Evolutionary conservation across 2,797 vertebrate genomes (phyloP), one percentile per base, ranked within the genome.

Genomic region (Periparus ater): DNA sequence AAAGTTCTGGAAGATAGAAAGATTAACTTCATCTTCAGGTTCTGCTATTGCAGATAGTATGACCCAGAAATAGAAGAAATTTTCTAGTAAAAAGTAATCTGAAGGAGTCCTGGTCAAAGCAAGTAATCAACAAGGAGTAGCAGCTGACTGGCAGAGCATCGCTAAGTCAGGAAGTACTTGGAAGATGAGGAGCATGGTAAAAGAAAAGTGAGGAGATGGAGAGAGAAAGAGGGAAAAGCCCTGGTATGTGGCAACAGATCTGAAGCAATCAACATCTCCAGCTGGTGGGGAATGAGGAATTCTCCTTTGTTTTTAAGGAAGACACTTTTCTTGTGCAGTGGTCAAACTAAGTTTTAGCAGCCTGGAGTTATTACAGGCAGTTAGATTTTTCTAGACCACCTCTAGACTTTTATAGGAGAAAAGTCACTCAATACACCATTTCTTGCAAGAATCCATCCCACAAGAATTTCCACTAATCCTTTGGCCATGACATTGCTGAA

Each of bases 401-500:
- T 92, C 51, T 87, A 73, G 51, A 70, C 13, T 68, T 94, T 51
- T 66, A 66, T 48, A 25, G 21, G 26, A 81, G 36, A 78, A 75
- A 76, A 44, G 57, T 83, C 61, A 57, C 27, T 77, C 85, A 88
- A 51, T 74, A 77, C 34, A 83, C 22, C 42, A 12, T 11, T 93
- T 91, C 51, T 87, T 77, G 50, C 65, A 78, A 75, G 54, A 76
- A 81, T 77, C 32, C 30, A 68, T 75, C n/a, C 82, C 82, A 82
- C 60, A 95, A 84, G 54, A 86, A 83, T 94, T 82, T 88, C 22
- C n/a, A 65, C 30, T 84, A 75, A 93, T 88, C 50, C 18, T 34
- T 80, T 88, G 25, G 54, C 38, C 61, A 54, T 71, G 2, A 0
- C n/a, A 47, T 75, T 68, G 38, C 20, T 95, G 51, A 85, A 93